These are phyloP conservation scores for Craniophora ligustri DNA, from an alignment of 2,888 invertebrate species.

Conservation along the genomic window DNA sequence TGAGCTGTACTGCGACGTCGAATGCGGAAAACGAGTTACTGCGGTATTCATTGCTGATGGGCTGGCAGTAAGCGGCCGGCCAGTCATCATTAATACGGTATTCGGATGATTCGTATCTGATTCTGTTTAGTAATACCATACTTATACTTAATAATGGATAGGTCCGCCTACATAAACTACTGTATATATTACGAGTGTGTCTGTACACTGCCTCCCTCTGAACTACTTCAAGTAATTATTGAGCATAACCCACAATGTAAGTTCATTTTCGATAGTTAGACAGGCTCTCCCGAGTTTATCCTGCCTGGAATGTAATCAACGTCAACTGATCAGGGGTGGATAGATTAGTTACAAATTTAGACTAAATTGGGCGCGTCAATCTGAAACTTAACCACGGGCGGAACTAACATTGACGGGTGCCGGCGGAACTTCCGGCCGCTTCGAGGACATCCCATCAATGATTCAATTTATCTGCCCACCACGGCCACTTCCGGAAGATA, in stretches of 20 bases:
- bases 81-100: conserved; percentile 20
- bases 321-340: conserved; percentile 46
- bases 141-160: background rate
- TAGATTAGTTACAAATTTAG: conserved; percentile 58
- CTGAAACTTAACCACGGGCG: conserved; percentile 56
- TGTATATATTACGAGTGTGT: background rate
- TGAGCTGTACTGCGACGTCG: conserved; percentile 18
- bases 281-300: conserved; percentile 31
- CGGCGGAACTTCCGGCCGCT: conserved; percentile 46
- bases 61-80: conserved; percentile 1
- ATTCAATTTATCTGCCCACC: conserved; percentile 67
- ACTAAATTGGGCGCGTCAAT: conserved; percentile 61
- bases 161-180: background rate
- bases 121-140: conserved; percentile 2
- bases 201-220: conserved; percentile 5
- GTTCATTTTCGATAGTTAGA: conserved; percentile 45
- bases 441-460: conserved; percentile 65
- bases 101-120: conserved; percentile 13
- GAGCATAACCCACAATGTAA: conserved; percentile 45
- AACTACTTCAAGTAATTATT: conserved; percentile 40
- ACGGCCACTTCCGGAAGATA: conserved; percentile 39
- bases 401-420: conserved; percentile 53
- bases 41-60: conserved; percentile 19
- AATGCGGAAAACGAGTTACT: conserved; percentile 37
- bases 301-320: conserved; percentile 48